Percentiles rank a stretch among this genome's conserved stretches.
Evolutionary conservation across 2,113 vertebrate genomes (phyloP).

Genomic region (Emydocephalus ijimae): DNA sequence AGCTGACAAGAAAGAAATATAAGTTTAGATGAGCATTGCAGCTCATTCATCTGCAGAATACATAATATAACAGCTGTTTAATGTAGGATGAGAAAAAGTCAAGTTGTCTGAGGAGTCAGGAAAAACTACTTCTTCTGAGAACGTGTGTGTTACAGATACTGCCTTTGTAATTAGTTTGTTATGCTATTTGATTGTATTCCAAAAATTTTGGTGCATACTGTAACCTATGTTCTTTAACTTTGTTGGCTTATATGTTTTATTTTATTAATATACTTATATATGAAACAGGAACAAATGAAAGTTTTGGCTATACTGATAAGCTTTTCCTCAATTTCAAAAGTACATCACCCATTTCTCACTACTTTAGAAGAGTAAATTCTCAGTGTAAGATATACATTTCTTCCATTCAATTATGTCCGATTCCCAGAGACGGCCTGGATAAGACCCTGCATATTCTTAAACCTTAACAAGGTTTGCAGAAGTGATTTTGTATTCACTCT

Average conservation of each 20-base stretch:
- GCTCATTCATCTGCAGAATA: conserved; percentile 17
- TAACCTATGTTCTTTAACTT: neutral
- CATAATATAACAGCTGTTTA: conserved; percentile 29
- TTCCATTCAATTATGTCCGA: neutral
- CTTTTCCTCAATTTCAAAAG: neutral
- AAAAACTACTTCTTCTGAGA: neutral
- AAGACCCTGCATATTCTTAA: neutral
- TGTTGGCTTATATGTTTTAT: neutral
- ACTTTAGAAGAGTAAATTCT: neutral
- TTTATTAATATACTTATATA: neutral
- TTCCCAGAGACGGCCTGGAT: neutral
- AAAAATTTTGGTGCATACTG: neutral
- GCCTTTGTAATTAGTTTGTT: conserved; percentile 11
- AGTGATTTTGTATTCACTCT: neutral
- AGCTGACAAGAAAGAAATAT: conserved; percentile 30
- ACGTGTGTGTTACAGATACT: neutral
- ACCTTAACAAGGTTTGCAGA: neutral
- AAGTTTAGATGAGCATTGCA: conserved; percentile 22
- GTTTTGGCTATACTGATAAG: neutral
- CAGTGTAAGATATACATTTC: neutral
- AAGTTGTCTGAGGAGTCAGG: conserved; percentile 7
- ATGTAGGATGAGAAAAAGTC: conserved; percentile 1
- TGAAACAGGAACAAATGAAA: neutral
- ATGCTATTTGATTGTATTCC: neutral
- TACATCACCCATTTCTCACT: neutral